Evolutionary conservation across 2,888 invertebrate species (phyloP), one percentile per base, ranked within the genome.

Genomic region (Eucera pruinosa): DNA sequence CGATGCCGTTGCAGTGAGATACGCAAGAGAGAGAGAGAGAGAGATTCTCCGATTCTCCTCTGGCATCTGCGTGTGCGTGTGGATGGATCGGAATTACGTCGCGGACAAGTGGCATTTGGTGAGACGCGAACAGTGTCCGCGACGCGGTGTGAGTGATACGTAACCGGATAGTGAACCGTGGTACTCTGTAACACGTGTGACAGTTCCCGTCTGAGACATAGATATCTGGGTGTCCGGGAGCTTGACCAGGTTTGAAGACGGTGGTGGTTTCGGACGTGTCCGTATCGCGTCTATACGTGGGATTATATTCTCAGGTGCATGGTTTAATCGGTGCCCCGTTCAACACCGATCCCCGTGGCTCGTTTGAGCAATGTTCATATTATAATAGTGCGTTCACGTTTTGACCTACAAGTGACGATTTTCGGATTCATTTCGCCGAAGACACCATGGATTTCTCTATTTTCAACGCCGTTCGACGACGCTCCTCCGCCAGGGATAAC

Each of bases 121-220:
- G 67, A n/a, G 30, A 69, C 48, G 57, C 72, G 68, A 71, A 69
- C 72, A 64, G 61, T 60, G 67, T 36, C 36, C n/a, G 50, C 58
- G 69, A 36, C 27, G 41, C 6, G 48, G 9, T 58, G 62, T 78
- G 58, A n/a, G 62, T 67, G 71, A 65, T 68, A 54, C 20, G 25
- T 18, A 23, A 11, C 43, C 13, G 48, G 13, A 7, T 15, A 50
- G 27, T 78, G 82, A 48, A 41, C 45, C n/a, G 50, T 58, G 78
- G 60, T 47, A 48, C 57, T 67, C 48, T 61, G 67, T 72, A 76
- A 67, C 80, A 84, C 84, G 84, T 78, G 84, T 80, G 82, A 84
- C 84, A 75, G 78, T 84, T 80, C 15, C 61, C 64, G 78, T n/a
- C n/a, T 60, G 73, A 30, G 43, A 47, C 25, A 30, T 25, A 65